Evolutionary conservation across 2,888 invertebrate genomes (phyloP), one percentile per base, ranked within the genome.

Genomic region (Spisula subtruncata): DNA sequence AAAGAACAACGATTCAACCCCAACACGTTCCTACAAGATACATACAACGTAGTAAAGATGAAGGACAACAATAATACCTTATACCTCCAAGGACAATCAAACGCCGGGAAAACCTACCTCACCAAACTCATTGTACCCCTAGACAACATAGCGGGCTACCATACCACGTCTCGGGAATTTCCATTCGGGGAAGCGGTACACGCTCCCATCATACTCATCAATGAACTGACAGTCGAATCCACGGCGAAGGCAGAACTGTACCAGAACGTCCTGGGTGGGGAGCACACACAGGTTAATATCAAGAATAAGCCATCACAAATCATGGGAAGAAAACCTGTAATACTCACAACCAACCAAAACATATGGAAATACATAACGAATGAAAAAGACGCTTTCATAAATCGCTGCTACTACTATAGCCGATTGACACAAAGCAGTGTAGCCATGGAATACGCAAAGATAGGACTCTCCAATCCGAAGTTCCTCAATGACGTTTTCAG

Each of bases 211-310:
- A 83, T 83, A 8, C 4, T 83, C 4, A 83, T 83, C 0, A 83
- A 83, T 41, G 83, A 83, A 20, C 35, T 83, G 0, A 83, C 83
- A 2, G 56, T 83, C 16, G 60, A 56, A 14, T 60, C 60, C 0
- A 10, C 60, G 1, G 60, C 20, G 0, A 56, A 60, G 35, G 56
- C 56, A 0, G 83, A 83, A 18, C 1, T 83, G 0, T 83, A 60
- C 41, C 56, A 83, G 35, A 83, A 83, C n/a, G 32, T 83, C 2
- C 20, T 83, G 0, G 83, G 83, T 5, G 83, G 83, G 0, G 83
- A 83, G 51, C 25, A 32, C 0, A 60, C 83, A 0, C 83, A 83
- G 20, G 60, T 60, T 0, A 83, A 83, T n/a, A 41, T 83, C 0
- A 83, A 83, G 10, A 56, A 83, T 14, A 32, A 60, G 35, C 83